These are phyloP conservation scores for Pogonus chalceus DNA, from an alignment of 1,140 invertebrate genomes.

Conservation along the genomic window DNA sequence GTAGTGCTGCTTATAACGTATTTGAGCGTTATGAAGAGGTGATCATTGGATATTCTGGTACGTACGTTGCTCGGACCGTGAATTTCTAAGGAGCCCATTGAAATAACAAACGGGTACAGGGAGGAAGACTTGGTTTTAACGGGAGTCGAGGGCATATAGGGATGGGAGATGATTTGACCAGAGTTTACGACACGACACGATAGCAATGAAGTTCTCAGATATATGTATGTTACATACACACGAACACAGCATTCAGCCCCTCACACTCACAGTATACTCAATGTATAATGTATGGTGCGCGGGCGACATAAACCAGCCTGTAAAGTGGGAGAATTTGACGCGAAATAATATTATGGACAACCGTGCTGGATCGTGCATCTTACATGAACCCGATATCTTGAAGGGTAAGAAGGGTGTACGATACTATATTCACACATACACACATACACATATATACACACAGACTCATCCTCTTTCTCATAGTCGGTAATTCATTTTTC, in stretches of 20 bases:
- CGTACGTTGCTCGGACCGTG: neutral
- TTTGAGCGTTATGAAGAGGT: neutral
- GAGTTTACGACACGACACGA: neutral
- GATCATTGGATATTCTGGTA: neutral
- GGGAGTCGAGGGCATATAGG: no score
- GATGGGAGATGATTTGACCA: neutral
- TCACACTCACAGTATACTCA: neutral
- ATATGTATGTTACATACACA: neutral
- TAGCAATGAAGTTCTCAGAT: neutral
- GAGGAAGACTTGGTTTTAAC: no score
- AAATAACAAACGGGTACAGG: constrained; percentile 5
- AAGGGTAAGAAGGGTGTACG: no score
- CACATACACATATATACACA: constrained; percentile 10
- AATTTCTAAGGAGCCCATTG: neutral
- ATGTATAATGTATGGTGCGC: neutral
- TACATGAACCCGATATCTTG: constrained; percentile 5
- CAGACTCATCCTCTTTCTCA: neutral
- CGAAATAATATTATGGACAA: constrained; percentile 6
- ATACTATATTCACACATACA: constrained; percentile 20
- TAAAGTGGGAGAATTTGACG: constrained; percentile 4
- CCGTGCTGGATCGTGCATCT: neutral
- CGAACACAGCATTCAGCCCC: neutral
- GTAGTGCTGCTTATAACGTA: neutral
- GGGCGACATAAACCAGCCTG: constrained; percentile 6
- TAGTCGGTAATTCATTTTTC: constrained; percentile 37